Evolutionary conservation across 2,797 vertebrate genomes (phyloP).

Genomic region (Eulemur coronatus): DNA sequence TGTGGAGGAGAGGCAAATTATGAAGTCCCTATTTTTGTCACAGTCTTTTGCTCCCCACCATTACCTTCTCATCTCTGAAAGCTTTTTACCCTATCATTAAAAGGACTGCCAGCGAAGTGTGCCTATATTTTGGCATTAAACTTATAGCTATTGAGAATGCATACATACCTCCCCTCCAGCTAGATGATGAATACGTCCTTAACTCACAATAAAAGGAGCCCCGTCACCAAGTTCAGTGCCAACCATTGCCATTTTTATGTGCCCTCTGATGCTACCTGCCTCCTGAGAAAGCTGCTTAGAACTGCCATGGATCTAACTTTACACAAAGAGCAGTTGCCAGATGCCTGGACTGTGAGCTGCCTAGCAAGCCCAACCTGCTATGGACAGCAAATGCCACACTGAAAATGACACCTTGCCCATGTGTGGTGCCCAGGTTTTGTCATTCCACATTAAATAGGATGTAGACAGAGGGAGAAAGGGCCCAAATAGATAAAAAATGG

Average conservation of each 20-base stretch:
- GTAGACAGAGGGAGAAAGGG: background rate
- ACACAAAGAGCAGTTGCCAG: background rate
- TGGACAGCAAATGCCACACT: background rate
- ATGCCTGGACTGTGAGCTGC: background rate
- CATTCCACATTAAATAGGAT: background rate
- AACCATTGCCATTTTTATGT: constrained; percentile 4
- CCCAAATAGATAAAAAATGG: background rate
- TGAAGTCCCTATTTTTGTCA: constrained; percentile 77
- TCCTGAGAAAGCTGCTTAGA: constrained; percentile 15
- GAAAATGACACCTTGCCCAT: background rate
- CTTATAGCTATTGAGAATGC: constrained; percentile 55
- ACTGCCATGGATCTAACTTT: background rate
- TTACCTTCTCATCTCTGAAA: constrained; percentile 69
- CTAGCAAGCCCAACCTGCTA: background rate
- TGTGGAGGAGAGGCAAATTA: constrained; percentile 75
- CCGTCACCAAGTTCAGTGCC: constrained; percentile 6
- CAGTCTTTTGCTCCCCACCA: constrained; percentile 66
- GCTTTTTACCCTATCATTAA: constrained; percentile 70
- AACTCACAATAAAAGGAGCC: constrained; percentile 11
- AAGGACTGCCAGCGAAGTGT: constrained; percentile 60
- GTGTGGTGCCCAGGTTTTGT: background rate
- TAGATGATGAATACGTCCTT: constrained; percentile 48
- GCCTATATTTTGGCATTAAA: constrained; percentile 58
- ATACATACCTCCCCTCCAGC: constrained; percentile 34
- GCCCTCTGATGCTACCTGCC: background rate